Evolutionary conservation across 92 coral and sea anemone species (phyloP), one percentile per base, ranked within the genome.

Genomic region (Siderastrea radians): DNA sequence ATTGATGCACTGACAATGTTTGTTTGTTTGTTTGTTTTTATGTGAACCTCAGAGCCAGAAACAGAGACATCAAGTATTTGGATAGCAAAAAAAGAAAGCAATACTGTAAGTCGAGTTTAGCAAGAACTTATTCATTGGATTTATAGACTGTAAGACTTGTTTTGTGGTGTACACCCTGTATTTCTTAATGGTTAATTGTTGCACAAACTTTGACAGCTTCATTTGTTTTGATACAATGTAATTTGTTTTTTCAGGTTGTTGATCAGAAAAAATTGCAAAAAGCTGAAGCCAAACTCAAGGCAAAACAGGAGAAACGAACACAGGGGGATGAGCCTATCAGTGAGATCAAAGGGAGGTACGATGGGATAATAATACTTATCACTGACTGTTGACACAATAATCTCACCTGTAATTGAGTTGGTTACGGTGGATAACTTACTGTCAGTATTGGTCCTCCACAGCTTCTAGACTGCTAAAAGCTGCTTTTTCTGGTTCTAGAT

Each of bases 221-320:
- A 26, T 26, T 26, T 26, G n/a, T 26, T 26, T 26, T 26, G 0
- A 26, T 26, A 0, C 38, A 26, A 26, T 26, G 38, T 26, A 26
- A 26, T 26, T 66, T 81, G 14, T 38, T 19, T 70, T 11, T 64
- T 74, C 66, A 95, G 98, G 72, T 85, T 55, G 98, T 95, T n/a
- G 93, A 93, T 67, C 95, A 92, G 76, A 93, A 91, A 80, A 95
- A 95, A 81, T 77, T 95, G 19, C 92, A 91, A 77, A 95, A 95
- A 81, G 98, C 96, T 43, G 98, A 95, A 89, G 98, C 98, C 51
- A 95, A 95, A 84, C 51, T 95, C 45, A 95, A 93, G 89, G 93
- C 96, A 73, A 95, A 95, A 71, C 98, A 95, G 74, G 98, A 93
- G 44, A 87, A 79, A 91, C 83, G 95, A 86, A 79, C 89, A 49